Conservation (phyloP, 2,888 invertebrate genomes). For the Cerastis rubricosa region DNA sequence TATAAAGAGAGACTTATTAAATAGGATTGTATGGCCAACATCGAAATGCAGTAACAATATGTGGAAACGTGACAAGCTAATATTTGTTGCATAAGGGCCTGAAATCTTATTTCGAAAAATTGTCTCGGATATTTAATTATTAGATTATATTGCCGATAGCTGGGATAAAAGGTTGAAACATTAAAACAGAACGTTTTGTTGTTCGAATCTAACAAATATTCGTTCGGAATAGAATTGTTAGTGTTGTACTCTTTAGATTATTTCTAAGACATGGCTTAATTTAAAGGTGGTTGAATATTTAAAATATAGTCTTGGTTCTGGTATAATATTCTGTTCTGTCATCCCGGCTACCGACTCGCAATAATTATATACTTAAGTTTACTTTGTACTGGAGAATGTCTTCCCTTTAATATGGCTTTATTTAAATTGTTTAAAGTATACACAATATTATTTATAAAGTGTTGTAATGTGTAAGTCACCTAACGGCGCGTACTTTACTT, state of each 20-base stretch:
- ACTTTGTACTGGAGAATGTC: constrained; percentile 43
- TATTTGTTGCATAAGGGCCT: neutral
- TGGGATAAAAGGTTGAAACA: neutral
- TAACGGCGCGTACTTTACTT: constrained; percentile 36
- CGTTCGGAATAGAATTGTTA: constrained; percentile 7
- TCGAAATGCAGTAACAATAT: neutral
- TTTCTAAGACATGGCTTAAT: neutral
- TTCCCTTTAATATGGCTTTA: constrained; percentile 58
- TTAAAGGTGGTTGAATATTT: neutral
- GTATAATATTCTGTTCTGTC: neutral
- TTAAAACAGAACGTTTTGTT: neutral
- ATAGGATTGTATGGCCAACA: constrained; percentile 1
- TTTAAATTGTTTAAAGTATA: constrained; percentile 52
- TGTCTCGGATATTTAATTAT: neutral
- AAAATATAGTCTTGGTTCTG: neutral
- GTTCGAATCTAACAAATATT: neutral
- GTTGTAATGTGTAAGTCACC: constrained; percentile 32
- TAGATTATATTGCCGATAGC: constrained; percentile 3
- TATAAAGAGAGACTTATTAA: neutral
- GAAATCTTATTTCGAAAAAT: constrained; percentile 16
- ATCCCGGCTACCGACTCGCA: constrained; percentile 32
- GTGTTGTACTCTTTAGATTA: neutral
- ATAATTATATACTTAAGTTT: constrained; percentile 40
- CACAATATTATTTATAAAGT: constrained; percentile 45
- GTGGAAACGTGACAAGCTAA: neutral